Evolutionary conservation across 2,888 invertebrate genomes (phyloP).

Genomic region (Terebella lapidaria): DNA sequence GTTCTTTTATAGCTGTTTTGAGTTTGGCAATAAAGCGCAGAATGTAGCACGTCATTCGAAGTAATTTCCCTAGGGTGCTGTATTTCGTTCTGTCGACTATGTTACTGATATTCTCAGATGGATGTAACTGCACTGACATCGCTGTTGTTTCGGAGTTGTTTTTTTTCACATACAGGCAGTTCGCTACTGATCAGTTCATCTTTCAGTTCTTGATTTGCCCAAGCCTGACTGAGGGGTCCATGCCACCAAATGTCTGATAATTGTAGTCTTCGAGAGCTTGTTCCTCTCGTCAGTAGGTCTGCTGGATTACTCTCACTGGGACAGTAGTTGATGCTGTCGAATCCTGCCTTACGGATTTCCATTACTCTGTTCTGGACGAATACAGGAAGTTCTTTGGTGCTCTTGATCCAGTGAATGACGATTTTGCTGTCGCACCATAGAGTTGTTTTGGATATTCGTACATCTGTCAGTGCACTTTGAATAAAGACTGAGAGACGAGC

Average conservation of each 20-base stretch:
- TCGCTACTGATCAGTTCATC: too few species aligned
- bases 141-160: too few species aligned
- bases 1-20: not conserved
- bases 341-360: not conserved
- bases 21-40: not conserved
- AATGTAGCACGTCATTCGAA: not conserved
- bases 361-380: not conserved
- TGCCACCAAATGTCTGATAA: not conserved
- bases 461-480: not conserved
- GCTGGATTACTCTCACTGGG: not conserved
- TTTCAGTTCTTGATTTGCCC: too few species aligned
- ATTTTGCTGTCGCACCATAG: not conserved
- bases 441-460: not conserved
- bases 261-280: not conserved
- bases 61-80: not conserved
- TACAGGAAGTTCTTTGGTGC: not conserved
- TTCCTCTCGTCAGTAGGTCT: not conserved
- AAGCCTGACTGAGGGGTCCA: too few species aligned
- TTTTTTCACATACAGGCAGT: too few species aligned
- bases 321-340: not conserved
- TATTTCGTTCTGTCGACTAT: not conserved
- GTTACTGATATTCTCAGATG: not conserved
- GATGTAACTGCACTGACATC: too few species aligned
- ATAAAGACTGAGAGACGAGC: not conserved
- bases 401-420: not conserved